These are phyloP conservation scores for Thomomys bottae DNA, from an alignment of 2,113 vertebrate genomes.

Conservation along the genomic window DNA sequence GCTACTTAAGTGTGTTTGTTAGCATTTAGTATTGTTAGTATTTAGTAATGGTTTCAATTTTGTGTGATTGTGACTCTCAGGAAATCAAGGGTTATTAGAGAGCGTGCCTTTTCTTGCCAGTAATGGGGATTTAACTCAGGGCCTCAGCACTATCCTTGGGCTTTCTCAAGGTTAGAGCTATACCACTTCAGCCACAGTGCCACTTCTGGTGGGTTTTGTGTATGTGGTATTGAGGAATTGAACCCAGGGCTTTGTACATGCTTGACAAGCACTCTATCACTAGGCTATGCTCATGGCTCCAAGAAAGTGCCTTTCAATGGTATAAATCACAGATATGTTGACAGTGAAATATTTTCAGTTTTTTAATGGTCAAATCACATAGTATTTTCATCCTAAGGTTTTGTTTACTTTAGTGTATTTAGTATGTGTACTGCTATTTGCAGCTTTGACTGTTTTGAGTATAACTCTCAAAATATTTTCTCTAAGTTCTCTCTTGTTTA, in stretches of 20 bases:
- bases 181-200: too few relatives aligned
- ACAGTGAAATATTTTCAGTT: not conserved
- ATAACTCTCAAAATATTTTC: not conserved
- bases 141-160: too few relatives aligned
- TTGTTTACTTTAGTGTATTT: not conserved
- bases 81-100: not conserved
- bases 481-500: not conserved
- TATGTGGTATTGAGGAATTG: too few relatives aligned
- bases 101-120: not conserved
- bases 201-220: too few relatives aligned
- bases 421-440: not conserved
- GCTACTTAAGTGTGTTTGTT: not conserved
- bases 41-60: not conserved
- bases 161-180: too few relatives aligned
- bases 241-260: too few relatives aligned
- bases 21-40: not conserved
- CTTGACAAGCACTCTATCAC: too few relatives aligned
- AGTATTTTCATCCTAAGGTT: not conserved
- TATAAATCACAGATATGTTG: not conserved
- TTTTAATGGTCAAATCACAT: not conserved
- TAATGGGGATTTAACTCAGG: too few relatives aligned
- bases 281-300: too few relatives aligned
- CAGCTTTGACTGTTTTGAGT: not conserved
- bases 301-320: not conserved
- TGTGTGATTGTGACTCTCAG: not conserved